Base-by-base conservation (phyloP, 2,888 invertebrate genomes). In the Chromoteleia sp. region DNA sequence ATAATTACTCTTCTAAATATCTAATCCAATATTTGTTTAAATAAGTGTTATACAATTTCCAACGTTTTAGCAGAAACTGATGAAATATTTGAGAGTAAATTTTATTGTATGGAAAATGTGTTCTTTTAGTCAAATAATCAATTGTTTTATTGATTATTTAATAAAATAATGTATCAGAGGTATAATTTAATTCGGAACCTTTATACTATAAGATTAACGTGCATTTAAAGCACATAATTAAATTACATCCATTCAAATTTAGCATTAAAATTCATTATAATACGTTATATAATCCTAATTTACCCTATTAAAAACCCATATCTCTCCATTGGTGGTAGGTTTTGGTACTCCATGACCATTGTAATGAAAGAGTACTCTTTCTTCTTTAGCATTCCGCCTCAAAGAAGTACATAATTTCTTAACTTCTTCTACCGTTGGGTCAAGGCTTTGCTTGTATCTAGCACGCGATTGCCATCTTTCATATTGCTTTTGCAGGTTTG, bases 331-430 rank as follows among this genome's bases (percentile, higher is more conserved):
- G 14, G 95, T 94, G 7, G 99, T 99, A 30, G 99, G 99, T 92
- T 96, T 97, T 43, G 99, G 99, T 76, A 99, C 99, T 12, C 99
- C 99, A 91, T 99, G 99, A 0, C 99, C 99, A 92, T 99, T 99
- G 92, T 99, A 99, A 92, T 99, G 99, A 92, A 99, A 99, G 65
- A 99, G 93, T 36, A 99, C 98, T 83, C 99, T 94, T 91, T 99
- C 99, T 88, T 99, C 99, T 92, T 99, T 99, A 2, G 99, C 99
- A 92, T 98, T 99, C 85, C 98, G 94, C 8, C 99, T 94, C 84
- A 99, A 93, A 0, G 98, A 98, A 25, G 96, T 96, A 91, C 99
- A 99, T 17, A 99, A 93, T 92, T 99, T 99, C 92, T 99, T 98
- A 0, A 99, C 98, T 92, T 99, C 99, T 39, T 99, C 99, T 1